Evolutionary conservation across 2,797 vertebrate species (phyloP).

Genomic region (Erpetoichthys calabaricus): DNA sequence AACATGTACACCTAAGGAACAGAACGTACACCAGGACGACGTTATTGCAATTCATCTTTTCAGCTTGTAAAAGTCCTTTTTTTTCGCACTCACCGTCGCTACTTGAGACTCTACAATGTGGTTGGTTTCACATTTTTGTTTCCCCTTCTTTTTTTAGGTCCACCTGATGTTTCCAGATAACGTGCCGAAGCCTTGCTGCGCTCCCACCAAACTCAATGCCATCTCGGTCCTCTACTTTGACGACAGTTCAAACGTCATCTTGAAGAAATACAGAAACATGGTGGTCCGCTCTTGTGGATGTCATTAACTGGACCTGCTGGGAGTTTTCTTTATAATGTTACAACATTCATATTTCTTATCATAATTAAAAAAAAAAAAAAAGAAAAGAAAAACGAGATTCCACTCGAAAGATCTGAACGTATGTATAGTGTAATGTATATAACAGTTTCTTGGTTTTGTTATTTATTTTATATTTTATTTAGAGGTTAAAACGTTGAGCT

Average conservation of each 20-base stretch:
- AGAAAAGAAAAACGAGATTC: slow-evolving; percentile 29
- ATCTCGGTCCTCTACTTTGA: slow-evolving; percentile 98
- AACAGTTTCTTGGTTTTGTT: slow-evolving; percentile 59
- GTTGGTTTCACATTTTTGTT: too few species aligned
- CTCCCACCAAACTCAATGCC: slow-evolving; percentile 93
- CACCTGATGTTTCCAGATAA: slow-evolving; percentile 98
- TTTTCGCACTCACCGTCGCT: too few species aligned
- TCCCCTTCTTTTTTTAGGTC: slow-evolving; percentile 55
- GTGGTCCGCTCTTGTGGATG: slow-evolving; percentile 95
- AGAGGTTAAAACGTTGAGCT: too few species aligned
- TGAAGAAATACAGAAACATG: slow-evolving; percentile 99
- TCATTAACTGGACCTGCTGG: slow-evolving; percentile 51
- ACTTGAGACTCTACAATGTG: too few species aligned
- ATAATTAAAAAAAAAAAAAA: not conserved
- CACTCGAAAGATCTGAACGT: slow-evolving; percentile 23
- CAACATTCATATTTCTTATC: too few species aligned
- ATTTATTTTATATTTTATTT: slow-evolving; percentile 75
- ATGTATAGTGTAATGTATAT: slow-evolving; percentile 95
- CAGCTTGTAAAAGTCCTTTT: too few species aligned
- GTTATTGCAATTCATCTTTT: too few species aligned
- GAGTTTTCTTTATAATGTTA: too few species aligned
- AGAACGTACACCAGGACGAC: too few species aligned
- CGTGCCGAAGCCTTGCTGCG: slow-evolving; percentile 96
- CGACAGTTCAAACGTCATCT: slow-evolving; percentile 96
- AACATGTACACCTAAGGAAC: too few species aligned